Evolutionary conservation across 1,140 invertebrate species (phyloP), one percentile per base, ranked within the genome.

Genomic region (Centruroides sculpturatus): DNA sequence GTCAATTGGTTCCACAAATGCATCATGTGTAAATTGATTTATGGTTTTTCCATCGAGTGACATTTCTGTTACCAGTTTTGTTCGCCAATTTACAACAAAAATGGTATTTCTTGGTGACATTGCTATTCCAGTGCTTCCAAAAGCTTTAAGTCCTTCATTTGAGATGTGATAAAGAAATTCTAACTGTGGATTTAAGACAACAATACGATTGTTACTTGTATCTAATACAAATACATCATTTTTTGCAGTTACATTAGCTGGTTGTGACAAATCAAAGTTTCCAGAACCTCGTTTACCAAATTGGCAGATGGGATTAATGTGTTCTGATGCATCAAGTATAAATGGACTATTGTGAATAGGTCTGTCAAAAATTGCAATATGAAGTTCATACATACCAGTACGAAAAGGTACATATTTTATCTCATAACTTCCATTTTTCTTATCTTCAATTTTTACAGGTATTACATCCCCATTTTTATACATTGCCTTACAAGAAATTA

Each of bases 161-260:
- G 80, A 82, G 64, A 92, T 81, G 69, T 90, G 85, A 48, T 81
- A 79, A 69, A 85, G 78, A 68, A 89, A 85, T 64, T 84, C 80
- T 51, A 90, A 80, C 65, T 87, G 80, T 53, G 59, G 63, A 55
- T 64, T 67, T 12, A 92, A 73, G 23, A 77, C 72, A 75, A 89
- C 90, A 36, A 95, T 86, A 54, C 92, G 75, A 12, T 85, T 89
- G 74, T 94, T 95, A n/a, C 90, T 90, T 5, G 90, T 92, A 73
- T 93, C 90, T 23, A 92, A 78, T 47, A 93, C 82, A 73, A 88
- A 93, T 41, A 92, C 78, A 11, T 76, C 76, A 52, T 79, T 77
- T 67, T 84, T 80, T n/a, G 82, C 75, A 12, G 85, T 83, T 3
- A 92, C 77, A 4, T 84, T 83, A 6, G 91, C 88, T 34, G 90